phyloP scores from a whole-genome alignment of 2,888 invertebrate genomes.

The Theodoxus fluviatilis region DNA sequence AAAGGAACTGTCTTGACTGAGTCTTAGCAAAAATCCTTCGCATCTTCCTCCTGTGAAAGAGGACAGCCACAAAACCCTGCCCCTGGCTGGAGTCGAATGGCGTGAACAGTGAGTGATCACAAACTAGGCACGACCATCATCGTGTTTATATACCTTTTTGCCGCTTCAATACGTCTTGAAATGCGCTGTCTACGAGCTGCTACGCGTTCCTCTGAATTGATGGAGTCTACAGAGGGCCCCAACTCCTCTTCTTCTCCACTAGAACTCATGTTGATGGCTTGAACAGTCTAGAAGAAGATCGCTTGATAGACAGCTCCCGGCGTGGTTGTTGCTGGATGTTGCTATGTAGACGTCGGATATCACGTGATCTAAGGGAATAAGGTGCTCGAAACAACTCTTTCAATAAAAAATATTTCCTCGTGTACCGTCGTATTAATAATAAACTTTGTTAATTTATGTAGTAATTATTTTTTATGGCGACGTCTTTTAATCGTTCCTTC shows the following conservation, averaged over 20 bases:
- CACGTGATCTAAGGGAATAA: constrained; percentile 27
- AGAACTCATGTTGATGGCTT: constrained; percentile 51
- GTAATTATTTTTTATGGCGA: too few relatives aligned
- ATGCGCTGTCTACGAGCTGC: constrained; percentile 76
- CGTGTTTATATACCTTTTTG: constrained; percentile 47
- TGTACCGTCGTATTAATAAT: background rate
- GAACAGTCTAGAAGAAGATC: background rate
- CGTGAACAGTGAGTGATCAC: too few relatives aligned
- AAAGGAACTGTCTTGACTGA: too few relatives aligned
- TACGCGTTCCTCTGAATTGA: constrained; percentile 76
- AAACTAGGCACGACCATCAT: too few relatives aligned
- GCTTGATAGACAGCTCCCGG: background rate
- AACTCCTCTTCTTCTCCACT: constrained; percentile 62
- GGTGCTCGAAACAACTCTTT: too few relatives aligned
- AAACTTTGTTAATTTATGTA: background rate
- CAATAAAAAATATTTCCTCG: too few relatives aligned
- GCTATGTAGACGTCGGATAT: constrained; percentile 24
- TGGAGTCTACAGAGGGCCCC: constrained; percentile 68
- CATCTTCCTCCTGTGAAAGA: too few relatives aligned
- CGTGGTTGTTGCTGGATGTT: constrained; percentile 22
- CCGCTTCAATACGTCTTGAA: constrained; percentile 67
- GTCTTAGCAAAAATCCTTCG: too few relatives aligned
- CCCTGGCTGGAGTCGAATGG: too few relatives aligned
- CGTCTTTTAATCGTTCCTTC: too few relatives aligned
- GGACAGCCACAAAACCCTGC: too few relatives aligned